Percentiles rank a stretch among this genome's conserved stretches.
These are phyloP conservation scores for Chaetophractus vellerosus DNA, from an alignment of 2,797 vertebrate species.

Conservation along the genomic window DNA sequence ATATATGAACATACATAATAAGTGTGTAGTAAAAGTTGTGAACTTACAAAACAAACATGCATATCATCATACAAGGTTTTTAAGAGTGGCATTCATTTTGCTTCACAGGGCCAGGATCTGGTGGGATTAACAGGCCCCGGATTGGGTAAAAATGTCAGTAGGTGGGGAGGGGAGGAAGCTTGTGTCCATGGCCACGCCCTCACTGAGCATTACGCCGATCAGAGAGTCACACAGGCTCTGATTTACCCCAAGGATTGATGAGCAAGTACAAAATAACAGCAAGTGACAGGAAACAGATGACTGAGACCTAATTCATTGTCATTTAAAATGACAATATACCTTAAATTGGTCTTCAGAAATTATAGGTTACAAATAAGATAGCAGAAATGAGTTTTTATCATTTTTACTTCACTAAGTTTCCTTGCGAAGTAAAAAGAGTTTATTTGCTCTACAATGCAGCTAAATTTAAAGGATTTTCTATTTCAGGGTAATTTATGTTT, in stretches of 20 bases:
- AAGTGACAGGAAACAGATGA: constrained; percentile 94
- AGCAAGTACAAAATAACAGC: constrained; percentile 92
- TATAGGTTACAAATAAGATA: constrained; percentile 88
- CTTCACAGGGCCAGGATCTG: background rate
- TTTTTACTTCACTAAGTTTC: constrained; percentile 87
- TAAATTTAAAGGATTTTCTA: constrained; percentile 82
- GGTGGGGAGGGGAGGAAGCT: constrained; percentile 79
- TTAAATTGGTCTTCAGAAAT: constrained; percentile 92
- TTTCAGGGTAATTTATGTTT: constrained; percentile 79
- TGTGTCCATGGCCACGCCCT: constrained; percentile 89
- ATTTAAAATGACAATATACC: constrained; percentile 91
- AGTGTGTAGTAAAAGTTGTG: too few relatives aligned
- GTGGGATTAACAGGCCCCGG: constrained; percentile 81
- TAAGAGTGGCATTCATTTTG: constrained; percentile 1
- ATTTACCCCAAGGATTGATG: constrained; percentile 93
- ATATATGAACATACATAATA: too few relatives aligned
- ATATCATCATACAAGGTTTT: background rate
- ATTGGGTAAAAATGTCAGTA: constrained; percentile 84
- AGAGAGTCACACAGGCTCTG: constrained; percentile 89
- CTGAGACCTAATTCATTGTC: constrained; percentile 91
- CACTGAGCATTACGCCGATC: constrained; percentile 91
- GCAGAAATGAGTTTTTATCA: constrained; percentile 85
- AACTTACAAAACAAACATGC: too few relatives aligned
- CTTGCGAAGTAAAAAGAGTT: constrained; percentile 82
- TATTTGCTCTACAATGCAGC: constrained; percentile 75